A percentile compares a stretch with the other conserved stretches of the same genome.
Conservation (phyloP, 1,140 invertebrate species). For the Uloborus diversus region DNA sequence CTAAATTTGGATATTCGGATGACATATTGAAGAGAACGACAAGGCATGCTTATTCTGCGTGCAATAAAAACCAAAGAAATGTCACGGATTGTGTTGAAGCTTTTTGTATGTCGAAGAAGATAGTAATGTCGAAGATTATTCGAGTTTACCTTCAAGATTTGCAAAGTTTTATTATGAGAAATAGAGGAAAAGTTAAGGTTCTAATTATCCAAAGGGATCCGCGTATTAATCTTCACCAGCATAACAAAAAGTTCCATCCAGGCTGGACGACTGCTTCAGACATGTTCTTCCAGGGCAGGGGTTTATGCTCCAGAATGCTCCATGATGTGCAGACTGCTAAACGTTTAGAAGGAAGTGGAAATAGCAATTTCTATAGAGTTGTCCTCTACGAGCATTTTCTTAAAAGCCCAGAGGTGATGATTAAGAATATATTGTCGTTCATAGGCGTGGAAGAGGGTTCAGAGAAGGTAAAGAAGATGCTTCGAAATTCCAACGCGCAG, state of each 20-base stretch:
- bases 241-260: not conserved
- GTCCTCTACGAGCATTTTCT: constrained; percentile 47
- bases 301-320: constrained; percentile 44
- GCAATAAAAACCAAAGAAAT: not conserved
- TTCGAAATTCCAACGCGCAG: constrained; percentile 3
- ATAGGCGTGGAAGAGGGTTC: not conserved
- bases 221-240: constrained; percentile 17
- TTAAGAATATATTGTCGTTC: constrained; percentile 31
- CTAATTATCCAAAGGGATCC: constrained; percentile 39
- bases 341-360: constrained; percentile 3
- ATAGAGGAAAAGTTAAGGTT: constrained; percentile 17
- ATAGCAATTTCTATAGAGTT: constrained; percentile 33
- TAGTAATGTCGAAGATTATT: constrained; percentile 19
- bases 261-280: constrained; percentile 25
- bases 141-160: constrained; percentile 42
- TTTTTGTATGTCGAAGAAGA: constrained; percentile 7
- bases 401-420: constrained; percentile 29
- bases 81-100: constrained; percentile 25
- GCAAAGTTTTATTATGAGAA: constrained; percentile 6
- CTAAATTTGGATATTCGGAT: constrained; percentile 30
- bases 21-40: constrained; percentile 17
- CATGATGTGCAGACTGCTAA: constrained; percentile 24
- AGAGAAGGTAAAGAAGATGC: not conserved
- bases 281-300: constrained; percentile 45
- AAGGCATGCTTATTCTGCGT: not conserved